Conservation (phyloP, 2,797 vertebrate genomes). For the Melanotaenia pygmaea region DNA sequence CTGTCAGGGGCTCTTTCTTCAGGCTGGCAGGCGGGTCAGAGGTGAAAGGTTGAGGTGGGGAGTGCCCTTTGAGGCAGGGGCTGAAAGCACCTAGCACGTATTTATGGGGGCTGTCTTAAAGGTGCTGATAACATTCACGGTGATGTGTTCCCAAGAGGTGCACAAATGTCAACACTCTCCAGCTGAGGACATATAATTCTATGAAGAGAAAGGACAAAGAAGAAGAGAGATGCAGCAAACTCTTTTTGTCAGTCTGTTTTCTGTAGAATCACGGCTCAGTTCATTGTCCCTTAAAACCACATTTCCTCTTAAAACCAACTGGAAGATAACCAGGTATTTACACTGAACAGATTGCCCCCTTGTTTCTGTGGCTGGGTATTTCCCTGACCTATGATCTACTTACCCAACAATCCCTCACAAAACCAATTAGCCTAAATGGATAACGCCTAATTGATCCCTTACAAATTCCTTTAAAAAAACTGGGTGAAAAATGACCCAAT, state of each 20-base stretch:
- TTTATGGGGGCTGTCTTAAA: conserved; percentile 76
- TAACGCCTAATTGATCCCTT: conserved; percentile 50
- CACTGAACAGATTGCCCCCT: conserved; percentile 12
- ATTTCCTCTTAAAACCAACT: background rate
- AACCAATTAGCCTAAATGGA: conserved; percentile 61
- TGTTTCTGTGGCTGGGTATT: conserved; percentile 31
- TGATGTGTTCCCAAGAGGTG: conserved; percentile 81
- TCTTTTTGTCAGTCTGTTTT: conserved; percentile 41
- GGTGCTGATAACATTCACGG: conserved; percentile 86
- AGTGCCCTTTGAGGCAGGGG: conserved; percentile 64
- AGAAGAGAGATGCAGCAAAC: conserved; percentile 41
- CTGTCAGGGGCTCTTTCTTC: conserved; percentile 82
- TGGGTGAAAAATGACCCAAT: conserved; percentile 35
- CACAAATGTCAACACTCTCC: conserved; percentile 86
- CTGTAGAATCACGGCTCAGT: conserved; percentile 25
- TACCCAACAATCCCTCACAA: conserved; percentile 55
- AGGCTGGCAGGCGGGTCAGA: conserved; percentile 71
- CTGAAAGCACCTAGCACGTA: conserved; percentile 57
- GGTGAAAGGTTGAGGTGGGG: conserved; percentile 72
- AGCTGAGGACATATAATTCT: conserved; percentile 79
- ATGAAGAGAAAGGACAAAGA: conserved; percentile 77
- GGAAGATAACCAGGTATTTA: conserved; percentile 13
- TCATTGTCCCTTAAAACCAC: conserved; percentile 4
- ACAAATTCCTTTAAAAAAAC: conserved; percentile 45
- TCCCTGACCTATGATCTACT: conserved; percentile 44